Conservation (phyloP, 2,888 invertebrate species). For the Formica aserva region DNA sequence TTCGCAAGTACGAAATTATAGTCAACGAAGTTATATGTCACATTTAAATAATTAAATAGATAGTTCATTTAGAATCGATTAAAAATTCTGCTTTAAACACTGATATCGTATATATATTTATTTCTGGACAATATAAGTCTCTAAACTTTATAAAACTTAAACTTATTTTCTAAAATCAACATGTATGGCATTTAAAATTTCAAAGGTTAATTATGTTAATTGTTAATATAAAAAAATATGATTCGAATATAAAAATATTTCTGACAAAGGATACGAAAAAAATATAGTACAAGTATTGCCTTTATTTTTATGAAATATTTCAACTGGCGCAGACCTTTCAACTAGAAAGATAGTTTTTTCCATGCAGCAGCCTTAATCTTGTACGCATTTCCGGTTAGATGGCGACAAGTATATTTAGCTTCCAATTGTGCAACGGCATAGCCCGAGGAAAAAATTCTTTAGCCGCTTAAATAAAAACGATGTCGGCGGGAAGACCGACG, state of each 20-base stretch:
- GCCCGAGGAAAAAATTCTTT: conserved; percentile 49
- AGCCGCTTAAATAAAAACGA: conserved; percentile 67
- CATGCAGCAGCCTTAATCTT: conserved; percentile 6
- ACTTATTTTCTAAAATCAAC: conserved; percentile 21
- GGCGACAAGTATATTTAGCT: conserved; percentile 39
- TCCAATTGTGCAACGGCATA: conserved; percentile 15
- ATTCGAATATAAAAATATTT: background rate
- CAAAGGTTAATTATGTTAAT: background rate
- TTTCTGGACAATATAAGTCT: background rate
- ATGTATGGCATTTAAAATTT: background rate
- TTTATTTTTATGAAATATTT: background rate
- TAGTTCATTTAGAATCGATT: background rate
- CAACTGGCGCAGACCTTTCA: background rate
- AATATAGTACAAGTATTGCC: background rate
- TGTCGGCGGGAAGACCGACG: conserved; percentile 69
- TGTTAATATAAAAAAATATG: background rate
- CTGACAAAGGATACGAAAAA: background rate
- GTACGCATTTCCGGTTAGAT: conserved; percentile 44
- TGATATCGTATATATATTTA: background rate
- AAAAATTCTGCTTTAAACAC: background rate
- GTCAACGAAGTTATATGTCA: background rate
- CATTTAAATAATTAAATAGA: background rate
- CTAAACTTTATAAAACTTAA: background rate
- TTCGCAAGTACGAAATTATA: background rate
- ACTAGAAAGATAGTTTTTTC: background rate